These are phyloP conservation scores for Acrocephalus scirpaceus DNA, from an alignment of 2,797 vertebrate genomes.

Conservation along the genomic window DNA sequence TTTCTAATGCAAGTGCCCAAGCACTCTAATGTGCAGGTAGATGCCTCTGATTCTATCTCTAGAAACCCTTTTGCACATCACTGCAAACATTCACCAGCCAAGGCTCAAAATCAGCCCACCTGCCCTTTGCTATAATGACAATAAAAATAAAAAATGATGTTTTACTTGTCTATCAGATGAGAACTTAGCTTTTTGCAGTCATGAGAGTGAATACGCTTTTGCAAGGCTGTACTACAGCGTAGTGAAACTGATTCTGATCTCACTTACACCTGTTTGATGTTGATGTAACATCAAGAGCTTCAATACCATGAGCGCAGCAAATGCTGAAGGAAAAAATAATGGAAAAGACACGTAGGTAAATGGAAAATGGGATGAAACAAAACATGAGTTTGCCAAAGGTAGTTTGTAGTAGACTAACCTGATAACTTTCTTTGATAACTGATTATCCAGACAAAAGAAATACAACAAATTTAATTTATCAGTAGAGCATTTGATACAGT, in stretches of 20 bases:
- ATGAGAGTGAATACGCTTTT: not conserved
- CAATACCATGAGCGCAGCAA: not conserved
- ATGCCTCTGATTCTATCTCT: constrained; percentile 78
- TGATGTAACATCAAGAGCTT: constrained; percentile 1
- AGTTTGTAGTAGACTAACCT: not conserved
- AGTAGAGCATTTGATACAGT: constrained; percentile 16
- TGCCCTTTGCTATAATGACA: constrained; percentile 49
- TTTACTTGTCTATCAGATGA: constrained; percentile 9
- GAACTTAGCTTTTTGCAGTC: not conserved
- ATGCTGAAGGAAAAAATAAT: not conserved
- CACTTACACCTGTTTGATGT: constrained; percentile 43
- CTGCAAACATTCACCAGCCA: not conserved
- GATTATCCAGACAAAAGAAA: constrained; percentile 45
- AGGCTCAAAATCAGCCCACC: constrained; percentile 33
- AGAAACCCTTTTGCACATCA: constrained; percentile 41
- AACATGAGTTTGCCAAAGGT: constrained; percentile 4
- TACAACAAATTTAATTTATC: not conserved
- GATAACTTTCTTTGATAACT: constrained; percentile 44
- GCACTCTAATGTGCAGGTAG: constrained; percentile 78
- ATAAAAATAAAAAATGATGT: not conserved
- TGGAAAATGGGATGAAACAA: constrained; percentile 45
- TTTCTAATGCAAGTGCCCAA: constrained; percentile 75
- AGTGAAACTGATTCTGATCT: constrained; percentile 53
- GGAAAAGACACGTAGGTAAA: not conserved
- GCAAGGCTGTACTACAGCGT: not conserved